Conservation (phyloP, 2,888 invertebrate species). For the Andrena chrysosceles region DNA sequence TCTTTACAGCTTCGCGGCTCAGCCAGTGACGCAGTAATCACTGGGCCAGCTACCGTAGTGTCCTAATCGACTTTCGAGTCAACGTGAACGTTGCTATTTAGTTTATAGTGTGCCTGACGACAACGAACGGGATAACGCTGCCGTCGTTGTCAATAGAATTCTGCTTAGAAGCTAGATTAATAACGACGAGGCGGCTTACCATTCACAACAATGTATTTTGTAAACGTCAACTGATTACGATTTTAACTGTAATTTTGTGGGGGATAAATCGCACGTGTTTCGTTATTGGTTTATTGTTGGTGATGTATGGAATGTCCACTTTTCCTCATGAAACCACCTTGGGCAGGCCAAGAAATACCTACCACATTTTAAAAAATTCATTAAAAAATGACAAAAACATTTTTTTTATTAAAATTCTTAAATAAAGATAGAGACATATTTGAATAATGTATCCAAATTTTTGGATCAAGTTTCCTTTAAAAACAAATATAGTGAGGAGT, state of each 20-base stretch:
- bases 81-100: slow-evolving; percentile 54
- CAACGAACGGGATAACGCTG: slow-evolving; percentile 49
- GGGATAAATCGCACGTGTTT: too few species aligned
- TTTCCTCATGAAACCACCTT: too few species aligned
- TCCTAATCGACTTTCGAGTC: slow-evolving; percentile 49
- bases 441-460: too few species aligned
- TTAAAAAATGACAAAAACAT: too few species aligned
- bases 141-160: slow-evolving; percentile 42
- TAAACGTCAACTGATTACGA: slow-evolving; percentile 44
- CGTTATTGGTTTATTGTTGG: too few species aligned
- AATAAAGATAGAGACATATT: too few species aligned
- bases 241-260: neutral
- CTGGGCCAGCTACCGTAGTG: slow-evolving; percentile 70
- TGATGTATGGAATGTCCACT: neutral
- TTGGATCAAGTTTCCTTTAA: too few species aligned
- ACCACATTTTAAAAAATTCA: too few species aligned
- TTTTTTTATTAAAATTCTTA: too few species aligned
- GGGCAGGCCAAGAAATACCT: too few species aligned
- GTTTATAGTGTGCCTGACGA: slow-evolving; percentile 56
- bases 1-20: slow-evolving; percentile 78
- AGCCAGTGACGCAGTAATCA: slow-evolving; percentile 74
- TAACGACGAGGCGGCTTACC: slow-evolving; percentile 58
- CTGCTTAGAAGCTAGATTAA: slow-evolving; percentile 72
- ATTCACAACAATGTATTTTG: slow-evolving; percentile 39
- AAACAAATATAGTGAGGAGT: too few species aligned